phyloP scores from a whole-genome alignment of 1,140 invertebrate genomes.

The Drosophila repleta region DNA sequence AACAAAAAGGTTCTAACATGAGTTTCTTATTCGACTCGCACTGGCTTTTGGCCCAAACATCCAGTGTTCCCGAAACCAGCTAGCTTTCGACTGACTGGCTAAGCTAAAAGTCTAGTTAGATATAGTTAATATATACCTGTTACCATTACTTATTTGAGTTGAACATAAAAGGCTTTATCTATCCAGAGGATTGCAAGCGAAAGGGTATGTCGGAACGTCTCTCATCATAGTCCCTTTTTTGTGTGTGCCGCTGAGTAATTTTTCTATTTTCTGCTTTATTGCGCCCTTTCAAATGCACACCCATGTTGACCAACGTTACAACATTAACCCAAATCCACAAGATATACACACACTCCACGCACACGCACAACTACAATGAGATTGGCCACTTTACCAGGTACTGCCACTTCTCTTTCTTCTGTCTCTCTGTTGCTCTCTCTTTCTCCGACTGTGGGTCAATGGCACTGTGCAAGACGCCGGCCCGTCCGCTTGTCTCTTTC shows the following conservation, averaged over 20 bases:
- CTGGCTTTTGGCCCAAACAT: not conserved
- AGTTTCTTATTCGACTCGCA: constrained; percentile 38
- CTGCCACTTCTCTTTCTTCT: constrained; percentile 1
- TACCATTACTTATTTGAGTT: not conserved
- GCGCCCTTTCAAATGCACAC: constrained; percentile 74
- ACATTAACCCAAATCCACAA: constrained; percentile 79
- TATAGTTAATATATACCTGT: not conserved
- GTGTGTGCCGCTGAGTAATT: constrained; percentile 68
- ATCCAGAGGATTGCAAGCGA: not conserved
- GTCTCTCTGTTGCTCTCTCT: not conserved
- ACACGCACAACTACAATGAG: constrained; percentile 11
- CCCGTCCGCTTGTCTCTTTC: constrained; percentile 27
- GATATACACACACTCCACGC: constrained; percentile 35
- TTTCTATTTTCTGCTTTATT: constrained; percentile 81
- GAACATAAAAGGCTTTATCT: not conserved
- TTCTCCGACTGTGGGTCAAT: constrained; percentile 1
- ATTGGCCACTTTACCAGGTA: constrained; percentile 45
- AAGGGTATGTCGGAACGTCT: constrained; percentile 31
- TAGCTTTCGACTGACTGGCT: not conserved
- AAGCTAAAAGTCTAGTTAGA: not conserved
- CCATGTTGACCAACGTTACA: constrained; percentile 75
- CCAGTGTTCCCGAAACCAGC: constrained; percentile 5
- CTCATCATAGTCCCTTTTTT: constrained; percentile 41
- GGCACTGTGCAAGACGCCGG: constrained; percentile 19
- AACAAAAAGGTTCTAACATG: constrained; percentile 31